A percentile compares a stretch with the other conserved stretches of the same genome.
Evolutionary conservation across 1,140 invertebrate species (phyloP).

Genomic region (Eurosta solidaginis): DNA sequence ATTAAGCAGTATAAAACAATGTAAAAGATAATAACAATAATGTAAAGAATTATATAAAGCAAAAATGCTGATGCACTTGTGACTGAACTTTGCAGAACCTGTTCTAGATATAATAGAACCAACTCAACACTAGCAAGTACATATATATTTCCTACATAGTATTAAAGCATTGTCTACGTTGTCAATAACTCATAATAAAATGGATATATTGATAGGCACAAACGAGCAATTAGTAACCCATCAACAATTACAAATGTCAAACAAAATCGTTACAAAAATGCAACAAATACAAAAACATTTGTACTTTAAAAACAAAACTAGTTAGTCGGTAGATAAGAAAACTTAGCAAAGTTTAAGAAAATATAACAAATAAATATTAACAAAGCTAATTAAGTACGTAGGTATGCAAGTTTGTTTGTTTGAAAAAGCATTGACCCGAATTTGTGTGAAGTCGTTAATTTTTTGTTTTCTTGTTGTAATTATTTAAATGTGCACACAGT

Average conservation of each 20-base stretch:
- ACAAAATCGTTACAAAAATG: neutral
- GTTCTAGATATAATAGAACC: too few species aligned
- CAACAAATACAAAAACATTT: neutral
- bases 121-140: too few species aligned
- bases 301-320: neutral
- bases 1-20: too few species aligned
- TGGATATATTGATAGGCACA: neutral
- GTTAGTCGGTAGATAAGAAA: neutral
- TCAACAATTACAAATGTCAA: neutral
- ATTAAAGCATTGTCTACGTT: too few species aligned
- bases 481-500: neutral
- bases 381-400: neutral
- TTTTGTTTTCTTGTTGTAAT: neutral
- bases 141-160: too few species aligned
- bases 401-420: neutral
- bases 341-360: neutral
- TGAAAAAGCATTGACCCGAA: slow-evolving; percentile 23
- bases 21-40: too few species aligned
- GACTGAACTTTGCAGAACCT: too few species aligned
- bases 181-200: too few species aligned
- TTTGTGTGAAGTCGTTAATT: neutral
- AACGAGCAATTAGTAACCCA: neutral
- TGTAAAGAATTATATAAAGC: too few species aligned
- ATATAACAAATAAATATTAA: too few species aligned
- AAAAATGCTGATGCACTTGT: too few species aligned